These are phyloP conservation scores for Polyommatus iphigenia DNA, from an alignment of 2,888 invertebrate genomes.

Conservation along the genomic window DNA sequence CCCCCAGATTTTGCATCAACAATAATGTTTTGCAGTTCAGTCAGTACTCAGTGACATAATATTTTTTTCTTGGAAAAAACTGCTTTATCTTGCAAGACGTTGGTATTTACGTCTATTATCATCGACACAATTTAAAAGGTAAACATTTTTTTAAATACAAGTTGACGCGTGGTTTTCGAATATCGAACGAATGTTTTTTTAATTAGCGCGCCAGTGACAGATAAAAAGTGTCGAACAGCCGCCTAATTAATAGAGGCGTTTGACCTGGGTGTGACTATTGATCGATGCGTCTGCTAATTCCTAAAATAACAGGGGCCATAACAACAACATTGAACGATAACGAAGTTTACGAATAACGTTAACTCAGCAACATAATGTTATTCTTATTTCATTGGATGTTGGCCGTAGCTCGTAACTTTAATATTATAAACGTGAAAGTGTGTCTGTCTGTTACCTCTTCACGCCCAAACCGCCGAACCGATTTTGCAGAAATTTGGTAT, in stretches of 20 bases:
- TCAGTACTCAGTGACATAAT: too few species aligned
- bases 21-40: too few species aligned
- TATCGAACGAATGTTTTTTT: neutral
- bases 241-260: constrained; percentile 22
- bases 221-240: constrained; percentile 17
- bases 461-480: too few species aligned
- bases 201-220: constrained; percentile 13
- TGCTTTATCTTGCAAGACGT: too few species aligned
- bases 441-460: too few species aligned
- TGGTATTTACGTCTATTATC: too few species aligned
- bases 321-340: neutral
- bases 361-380: neutral
- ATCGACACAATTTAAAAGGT: too few species aligned
- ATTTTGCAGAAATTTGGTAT: too few species aligned
- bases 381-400: neutral
- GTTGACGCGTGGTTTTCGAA: neutral
- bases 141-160: neutral
- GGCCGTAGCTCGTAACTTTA: too few species aligned
- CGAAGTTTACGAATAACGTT: neutral
- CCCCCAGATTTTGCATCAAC: too few species aligned
- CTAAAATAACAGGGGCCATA: constrained; percentile 8
- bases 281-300: constrained; percentile 19
- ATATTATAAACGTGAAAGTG: too few species aligned
- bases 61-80: too few species aligned
- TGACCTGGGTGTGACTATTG: constrained; percentile 20